These are phyloP conservation scores for Molorchus minor DNA, from an alignment of 2,888 invertebrate species.

Conservation along the genomic window DNA sequence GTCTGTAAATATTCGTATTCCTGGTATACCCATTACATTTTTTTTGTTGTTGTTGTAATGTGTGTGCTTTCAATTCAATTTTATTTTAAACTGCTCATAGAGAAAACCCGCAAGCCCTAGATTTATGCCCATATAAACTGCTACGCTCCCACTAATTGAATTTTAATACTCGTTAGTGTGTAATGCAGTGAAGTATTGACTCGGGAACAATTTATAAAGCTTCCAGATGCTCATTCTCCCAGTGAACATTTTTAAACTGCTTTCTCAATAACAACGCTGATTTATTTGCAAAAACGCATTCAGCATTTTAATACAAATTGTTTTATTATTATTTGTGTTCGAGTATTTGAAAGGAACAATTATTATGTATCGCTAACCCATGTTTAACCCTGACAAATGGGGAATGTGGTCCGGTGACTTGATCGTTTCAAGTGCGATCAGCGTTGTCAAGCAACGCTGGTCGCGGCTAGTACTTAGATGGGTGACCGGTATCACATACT, in stretches of 20 bases:
- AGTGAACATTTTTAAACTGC: not conserved
- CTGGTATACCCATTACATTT: too few species aligned
- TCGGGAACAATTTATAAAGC: not conserved
- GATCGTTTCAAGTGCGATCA: too few species aligned
- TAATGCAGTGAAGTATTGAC: not conserved
- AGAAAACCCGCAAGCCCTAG: not conserved
- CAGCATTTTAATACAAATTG: not conserved
- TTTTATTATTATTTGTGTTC: not conserved
- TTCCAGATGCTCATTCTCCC: constrained; percentile 3
- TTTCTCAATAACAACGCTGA: not conserved
- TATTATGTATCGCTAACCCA: too few species aligned
- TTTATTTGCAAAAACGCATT: not conserved
- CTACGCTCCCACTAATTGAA: not conserved
- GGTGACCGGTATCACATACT: too few species aligned
- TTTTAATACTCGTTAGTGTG: constrained; percentile 1
- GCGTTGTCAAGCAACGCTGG: too few species aligned
- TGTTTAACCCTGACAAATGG: too few species aligned
- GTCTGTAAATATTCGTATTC: too few species aligned
- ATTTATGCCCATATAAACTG: not conserved
- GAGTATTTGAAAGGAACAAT: too few species aligned
- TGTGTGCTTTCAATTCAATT: too few species aligned
- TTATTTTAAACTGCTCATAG: not conserved
- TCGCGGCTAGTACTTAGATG: too few species aligned
- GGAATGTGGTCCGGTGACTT: too few species aligned
- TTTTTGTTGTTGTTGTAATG: too few species aligned